Conservation (phyloP, 2,888 invertebrate species). For the Ferdinandea cuprea region DNA sequence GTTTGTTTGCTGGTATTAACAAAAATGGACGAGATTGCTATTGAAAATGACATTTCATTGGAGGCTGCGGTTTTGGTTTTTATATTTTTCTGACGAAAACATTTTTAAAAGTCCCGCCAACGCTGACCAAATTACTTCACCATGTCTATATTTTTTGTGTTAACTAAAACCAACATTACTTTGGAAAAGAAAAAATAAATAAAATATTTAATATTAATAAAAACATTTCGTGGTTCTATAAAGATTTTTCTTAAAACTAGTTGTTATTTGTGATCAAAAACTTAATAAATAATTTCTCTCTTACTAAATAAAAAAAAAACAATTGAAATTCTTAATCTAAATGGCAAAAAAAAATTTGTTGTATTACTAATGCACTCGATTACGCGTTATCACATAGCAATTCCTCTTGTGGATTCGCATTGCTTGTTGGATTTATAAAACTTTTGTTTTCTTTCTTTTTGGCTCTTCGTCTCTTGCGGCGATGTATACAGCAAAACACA, state of each 20-base stretch:
- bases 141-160: too few species aligned
- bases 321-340: slow-evolving; percentile 7
- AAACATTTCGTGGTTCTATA: neutral
- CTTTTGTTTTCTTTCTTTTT: slow-evolving; percentile 67
- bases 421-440: slow-evolving; percentile 52
- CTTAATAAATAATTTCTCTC: slow-evolving; percentile 27
- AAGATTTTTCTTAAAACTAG: slow-evolving; percentile 17
- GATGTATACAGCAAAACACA: slow-evolving; percentile 78
- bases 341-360: too few species aligned
- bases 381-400: slow-evolving; percentile 66
- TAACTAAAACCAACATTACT: too few species aligned
- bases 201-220: slow-evolving; percentile 39
- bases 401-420: slow-evolving; percentile 51
- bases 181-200: slow-evolving; percentile 35
- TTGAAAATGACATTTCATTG: too few species aligned
- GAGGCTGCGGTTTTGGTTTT: too few species aligned
- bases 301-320: slow-evolving; percentile 6
- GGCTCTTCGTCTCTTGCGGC: slow-evolving; percentile 77
- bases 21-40: too few species aligned
- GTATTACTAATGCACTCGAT: slow-evolving; percentile 33
- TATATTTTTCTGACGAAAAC: too few species aligned
- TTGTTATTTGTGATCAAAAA: slow-evolving; percentile 25
- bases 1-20: too few species aligned
- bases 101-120: too few species aligned
- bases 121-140: too few species aligned